Evolutionary conservation across 2,113 vertebrate species (phyloP), one percentile per base, ranked within the genome.

Genomic region (Callopanchax toddi): DNA sequence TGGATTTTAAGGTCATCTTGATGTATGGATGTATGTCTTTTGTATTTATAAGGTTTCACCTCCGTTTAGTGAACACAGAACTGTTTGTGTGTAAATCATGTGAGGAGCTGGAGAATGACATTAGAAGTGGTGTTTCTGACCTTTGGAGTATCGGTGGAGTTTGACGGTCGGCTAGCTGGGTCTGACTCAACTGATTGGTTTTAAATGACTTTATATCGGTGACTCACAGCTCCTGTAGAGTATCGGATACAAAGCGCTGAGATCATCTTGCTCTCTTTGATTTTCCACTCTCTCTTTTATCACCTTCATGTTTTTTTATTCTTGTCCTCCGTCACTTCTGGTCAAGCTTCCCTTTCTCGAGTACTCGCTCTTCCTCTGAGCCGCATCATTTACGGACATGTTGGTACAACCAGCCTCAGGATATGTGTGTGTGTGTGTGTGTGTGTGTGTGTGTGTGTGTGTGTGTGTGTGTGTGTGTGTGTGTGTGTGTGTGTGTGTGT

Each of bases 221-320:
- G 85, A 88, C 60, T 85, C 83, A 85, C 60, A 20, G 8, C 26
- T 65, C 17, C 62, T 60, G 67, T 56, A 44, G 25, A 71, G 77
- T 82, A 60, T 80, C 72, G 72, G 5, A 7, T 55, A 16, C 20
- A 9, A 17, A 34, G 29, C 22, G 7, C 64, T 84, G 82, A 86
- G 50, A 67, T 86, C 82, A 86, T 71, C 78, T 18, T 3, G 20
- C 25, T 20, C 5, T 44, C 76, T 71, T 16, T 52, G 37, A 50
- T 53, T 51, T 52, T 61, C 1, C 6, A 6, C 25, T 52, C 37
- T 73, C 56, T 46, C 60, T 69, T 29, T 21, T 51, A 32, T 66
- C 52, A 42, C 23, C 17, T 13, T 2, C 26, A 11, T 17, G 23
- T 11, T 21, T 26, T 15, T 12, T 34, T 34, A 6, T 5, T 39